phyloP scores from a whole-genome alignment of 2,888 invertebrate species.

The Hypercompe scribonia region DNA sequence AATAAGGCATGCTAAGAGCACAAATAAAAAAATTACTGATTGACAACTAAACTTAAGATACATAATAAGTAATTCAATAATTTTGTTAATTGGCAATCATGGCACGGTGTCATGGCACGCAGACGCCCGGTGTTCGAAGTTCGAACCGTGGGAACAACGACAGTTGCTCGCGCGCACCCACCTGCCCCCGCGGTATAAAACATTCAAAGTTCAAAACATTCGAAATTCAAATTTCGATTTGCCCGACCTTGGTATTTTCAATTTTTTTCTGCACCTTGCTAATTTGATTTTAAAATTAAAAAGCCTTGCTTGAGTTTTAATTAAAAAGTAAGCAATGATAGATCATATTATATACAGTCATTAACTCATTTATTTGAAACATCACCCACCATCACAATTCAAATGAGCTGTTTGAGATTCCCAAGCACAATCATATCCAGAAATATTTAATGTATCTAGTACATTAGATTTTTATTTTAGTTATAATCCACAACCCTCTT shows the following conservation, averaged over 20 bases:
- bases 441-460: background rate
- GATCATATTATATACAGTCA: background rate
- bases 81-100: constrained; percentile 82
- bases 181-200: constrained; percentile 81
- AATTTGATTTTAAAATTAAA: constrained; percentile 29
- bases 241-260: constrained; percentile 75
- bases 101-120: constrained; percentile 71
- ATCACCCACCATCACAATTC: background rate
- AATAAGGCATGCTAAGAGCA: background rate
- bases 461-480: background rate
- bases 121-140: constrained; percentile 74
- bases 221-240: constrained; percentile 80
- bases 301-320: constrained; percentile 2
- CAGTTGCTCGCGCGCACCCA: constrained; percentile 79
- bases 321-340: background rate
- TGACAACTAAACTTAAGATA: constrained; percentile 1
- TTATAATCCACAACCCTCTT: constrained; percentile 15
- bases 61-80: constrained; percentile 50
- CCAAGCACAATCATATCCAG: background rate
- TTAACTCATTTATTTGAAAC: too few species aligned
- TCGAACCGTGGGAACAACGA: constrained; percentile 82
- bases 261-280: constrained; percentile 37
- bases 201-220: constrained; percentile 60
- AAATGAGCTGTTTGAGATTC: background rate
- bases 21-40: background rate